phyloP scores from a whole-genome alignment of 2,888 invertebrate genomes.

The Orchesellides sinensis region DNA sequence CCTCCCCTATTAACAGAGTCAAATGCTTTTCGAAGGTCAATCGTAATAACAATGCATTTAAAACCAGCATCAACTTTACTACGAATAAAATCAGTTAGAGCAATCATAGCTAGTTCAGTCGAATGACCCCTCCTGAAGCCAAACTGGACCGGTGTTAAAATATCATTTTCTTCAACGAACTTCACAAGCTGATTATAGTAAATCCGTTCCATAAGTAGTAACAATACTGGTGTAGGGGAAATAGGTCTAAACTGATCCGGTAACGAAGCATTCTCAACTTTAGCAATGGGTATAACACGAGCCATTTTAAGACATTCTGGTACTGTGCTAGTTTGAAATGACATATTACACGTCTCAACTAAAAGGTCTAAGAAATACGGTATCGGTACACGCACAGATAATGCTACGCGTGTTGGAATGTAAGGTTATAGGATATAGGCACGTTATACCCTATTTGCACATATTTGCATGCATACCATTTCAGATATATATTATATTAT shows the following conservation, averaged over 20 bases:
- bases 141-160: slow-evolving; percentile 18
- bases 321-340: slow-evolving; percentile 2
- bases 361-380: slow-evolving; percentile 7
- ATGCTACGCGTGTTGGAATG: no score
- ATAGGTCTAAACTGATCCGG: slow-evolving; percentile 33
- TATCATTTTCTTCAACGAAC: slow-evolving; percentile 1
- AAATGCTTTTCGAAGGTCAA: slow-evolving; percentile 39
- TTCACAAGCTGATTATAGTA: slow-evolving; percentile 3
- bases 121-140: slow-evolving; percentile 34
- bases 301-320: slow-evolving; percentile 15
- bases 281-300: slow-evolving; percentile 42
- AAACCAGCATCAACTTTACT: slow-evolving; percentile 11
- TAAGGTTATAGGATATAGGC: no score
- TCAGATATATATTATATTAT: no score
- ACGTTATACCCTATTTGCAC: no score
- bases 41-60: slow-evolving; percentile 12
- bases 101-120: slow-evolving; percentile 41
- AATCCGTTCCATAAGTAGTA: slow-evolving; percentile 25
- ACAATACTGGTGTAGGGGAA: slow-evolving; percentile 1
- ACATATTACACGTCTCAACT: neutral
- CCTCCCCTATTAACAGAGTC: slow-evolving; percentile 26
- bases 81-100: slow-evolving; percentile 21
- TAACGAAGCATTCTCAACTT: slow-evolving; percentile 8
- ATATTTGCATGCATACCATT: no score
- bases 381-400: no score